Evolutionary conservation across 2,113 vertebrate species (phyloP), one percentile per base, ranked within the genome.

Genomic region (Corythornis vintsioides): DNA sequence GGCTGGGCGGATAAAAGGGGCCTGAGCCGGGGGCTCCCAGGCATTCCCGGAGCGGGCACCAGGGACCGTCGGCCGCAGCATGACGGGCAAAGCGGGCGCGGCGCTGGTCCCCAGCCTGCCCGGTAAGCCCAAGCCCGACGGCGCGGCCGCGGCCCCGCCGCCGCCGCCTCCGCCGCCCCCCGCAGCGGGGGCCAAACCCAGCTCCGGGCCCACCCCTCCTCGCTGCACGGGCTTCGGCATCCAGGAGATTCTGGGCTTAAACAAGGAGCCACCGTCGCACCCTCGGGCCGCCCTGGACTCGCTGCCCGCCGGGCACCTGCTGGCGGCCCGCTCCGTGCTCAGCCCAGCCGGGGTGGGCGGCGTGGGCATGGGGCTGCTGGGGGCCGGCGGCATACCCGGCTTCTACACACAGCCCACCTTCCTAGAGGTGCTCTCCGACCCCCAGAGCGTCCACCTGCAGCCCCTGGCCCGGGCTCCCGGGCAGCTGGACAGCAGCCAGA

Each of bases 221-320:
- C 98, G 98, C 96, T 99, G 99, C 98, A 99, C 99, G 15, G 99
- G 99, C 40, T 99, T 99, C 91, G 99, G 99, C 94, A 99, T 99
- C 95, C 99, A 99, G 97, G 99, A 99, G 98, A 99, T 99, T 67
- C 96, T 99, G 96, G 99, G 99, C 79, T 98, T 99, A 90, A 99
- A 99, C 95, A 99, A 99, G 97, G 99, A 99, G 94, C 98, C 98
- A 33, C 97, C 98, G 61, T 95, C 97, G 45, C 98, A 98, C 73
- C 98, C 98, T 19, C 98, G 98, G 93, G 98, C 94, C 64, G 93
- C 98, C 85, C 97, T 99, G 89, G 97, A 98, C 96, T 97, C 98
- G 57, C 97, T 99, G 93, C 98, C 98, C 77, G 94, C 98, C 42
- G 98, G 98, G 92, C 98, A 99, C 96, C 97, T 99, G 96, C 98